Evolutionary conservation across 23 tunicate genomes (phyloP).

Genomic region (Oikopleura dioica): DNA sequence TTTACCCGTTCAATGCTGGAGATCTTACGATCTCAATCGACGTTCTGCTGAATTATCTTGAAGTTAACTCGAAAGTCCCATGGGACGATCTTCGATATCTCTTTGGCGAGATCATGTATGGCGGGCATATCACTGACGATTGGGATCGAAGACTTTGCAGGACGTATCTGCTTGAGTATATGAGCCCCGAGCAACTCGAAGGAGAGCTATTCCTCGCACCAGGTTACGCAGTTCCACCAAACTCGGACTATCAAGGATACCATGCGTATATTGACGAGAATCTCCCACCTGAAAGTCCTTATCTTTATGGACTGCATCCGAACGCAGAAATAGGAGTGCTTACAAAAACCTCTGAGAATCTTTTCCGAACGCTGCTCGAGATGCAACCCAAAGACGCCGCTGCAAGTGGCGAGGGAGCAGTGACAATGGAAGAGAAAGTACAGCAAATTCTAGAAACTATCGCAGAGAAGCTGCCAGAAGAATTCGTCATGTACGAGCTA

Average conservation of each 20-base stretch:
- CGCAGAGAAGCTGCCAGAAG: constrained; percentile 60
- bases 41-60: constrained; percentile 78
- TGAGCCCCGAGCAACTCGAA: constrained; percentile 91
- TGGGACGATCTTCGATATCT: constrained; percentile 91
- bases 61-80: constrained; percentile 74
- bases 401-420: constrained; percentile 59
- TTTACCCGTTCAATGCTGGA: constrained; percentile 87
- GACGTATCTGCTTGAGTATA: constrained; percentile 71
- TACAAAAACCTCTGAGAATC: constrained; percentile 70
- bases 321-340: constrained; percentile 89
- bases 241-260: constrained; percentile 67
- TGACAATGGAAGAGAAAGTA: constrained; percentile 81
- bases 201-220: constrained; percentile 53
- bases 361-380: constrained; percentile 70
- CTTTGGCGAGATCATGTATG: constrained; percentile 97
- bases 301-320: constrained; percentile 79
- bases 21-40: constrained; percentile 91
- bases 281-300: constrained; percentile 85
- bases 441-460: constrained; percentile 31
- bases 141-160: constrained; percentile 83
- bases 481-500: constrained; percentile 60
- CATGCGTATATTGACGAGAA: constrained; percentile 79
- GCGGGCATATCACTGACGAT: constrained; percentile 93
- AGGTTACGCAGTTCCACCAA: constrained; percentile 73
- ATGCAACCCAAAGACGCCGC: constrained; percentile 68